Percentiles rank a stretch among this genome's conserved stretches.
These are phyloP conservation scores for Mergus octosetaceus DNA, from an alignment of 2,797 vertebrate species.

Conservation along the genomic window DNA sequence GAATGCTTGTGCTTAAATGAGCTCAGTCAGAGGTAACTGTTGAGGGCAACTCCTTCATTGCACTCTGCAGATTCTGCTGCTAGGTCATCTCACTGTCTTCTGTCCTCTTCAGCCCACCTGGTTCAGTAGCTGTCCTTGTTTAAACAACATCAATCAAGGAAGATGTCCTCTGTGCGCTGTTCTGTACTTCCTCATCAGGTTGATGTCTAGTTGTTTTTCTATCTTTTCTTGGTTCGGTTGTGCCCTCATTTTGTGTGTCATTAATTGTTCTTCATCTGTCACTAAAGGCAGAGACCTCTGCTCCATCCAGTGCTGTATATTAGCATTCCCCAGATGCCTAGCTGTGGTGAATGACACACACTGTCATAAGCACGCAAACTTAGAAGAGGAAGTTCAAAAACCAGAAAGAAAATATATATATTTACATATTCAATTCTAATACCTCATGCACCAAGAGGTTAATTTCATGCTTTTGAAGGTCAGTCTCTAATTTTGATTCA, in stretches of 20 bases:
- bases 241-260: neutral
- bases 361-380: neutral
- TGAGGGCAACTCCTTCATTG: neutral
- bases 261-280: neutral
- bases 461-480: neutral
- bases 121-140: neutral
- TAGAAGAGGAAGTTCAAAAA: neutral
- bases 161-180: neutral
- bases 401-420: neutral
- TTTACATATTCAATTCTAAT: neutral
- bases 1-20: neutral
- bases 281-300: neutral
- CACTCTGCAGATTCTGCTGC: neutral
- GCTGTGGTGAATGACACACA: neutral
- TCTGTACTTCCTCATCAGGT: neutral
- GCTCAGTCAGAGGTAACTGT: neutral
- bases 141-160: neutral
- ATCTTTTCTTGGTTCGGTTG: neutral
- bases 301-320: neutral
- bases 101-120: neutral
- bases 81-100: accelerated
- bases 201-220: neutral
- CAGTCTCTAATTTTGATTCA: neutral
- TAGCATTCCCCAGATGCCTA: neutral
- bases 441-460: neutral